A percentile compares a stretch with the other conserved stretches of the same genome.
phyloP scores from a whole-genome alignment of 2,113 vertebrate species.

The Labeo catla region DNA sequence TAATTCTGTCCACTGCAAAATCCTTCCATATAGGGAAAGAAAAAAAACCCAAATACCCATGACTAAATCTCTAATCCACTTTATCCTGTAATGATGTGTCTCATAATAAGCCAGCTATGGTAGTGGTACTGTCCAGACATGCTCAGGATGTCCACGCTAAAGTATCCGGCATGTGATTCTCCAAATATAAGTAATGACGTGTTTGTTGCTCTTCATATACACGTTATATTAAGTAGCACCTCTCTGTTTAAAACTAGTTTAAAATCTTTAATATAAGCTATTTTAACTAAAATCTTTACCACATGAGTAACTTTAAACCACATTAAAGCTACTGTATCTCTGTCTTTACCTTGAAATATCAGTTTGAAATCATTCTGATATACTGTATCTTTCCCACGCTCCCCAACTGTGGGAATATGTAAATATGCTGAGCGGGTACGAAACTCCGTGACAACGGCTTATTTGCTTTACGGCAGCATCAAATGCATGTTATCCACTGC shows the following conservation, averaged over 20 bases:
- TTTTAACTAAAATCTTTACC: not conserved
- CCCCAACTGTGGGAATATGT: too few species aligned
- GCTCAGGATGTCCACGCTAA: not conserved
- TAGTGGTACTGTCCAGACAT: conserved; percentile 35
- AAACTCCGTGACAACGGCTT: too few species aligned
- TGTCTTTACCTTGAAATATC: too few species aligned
- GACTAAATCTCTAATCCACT: conserved; percentile 45
- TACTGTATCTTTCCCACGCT: too few species aligned
- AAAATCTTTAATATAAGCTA: not conserved
- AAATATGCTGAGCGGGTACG: too few species aligned
- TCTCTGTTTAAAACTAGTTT: not conserved
- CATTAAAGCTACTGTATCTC: not conserved
- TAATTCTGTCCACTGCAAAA: not conserved
- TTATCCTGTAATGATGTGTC: conserved; percentile 37
- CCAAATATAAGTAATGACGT: not conserved
- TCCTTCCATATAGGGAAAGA: not conserved
- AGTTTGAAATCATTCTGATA: too few species aligned
- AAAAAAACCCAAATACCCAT: conserved; percentile 6
- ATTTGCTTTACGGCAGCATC: too few species aligned
- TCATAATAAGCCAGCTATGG: conserved; percentile 32
- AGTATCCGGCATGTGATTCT: not conserved
- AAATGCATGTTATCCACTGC: too few species aligned
- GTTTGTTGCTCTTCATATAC: not conserved
- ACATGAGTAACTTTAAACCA: not conserved
- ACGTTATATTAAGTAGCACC: not conserved